Percentiles rank a stretch among this genome's conserved stretches.
Conservation (phyloP, 2,797 vertebrate genomes). For the Hafferia zeledoni region DNA sequence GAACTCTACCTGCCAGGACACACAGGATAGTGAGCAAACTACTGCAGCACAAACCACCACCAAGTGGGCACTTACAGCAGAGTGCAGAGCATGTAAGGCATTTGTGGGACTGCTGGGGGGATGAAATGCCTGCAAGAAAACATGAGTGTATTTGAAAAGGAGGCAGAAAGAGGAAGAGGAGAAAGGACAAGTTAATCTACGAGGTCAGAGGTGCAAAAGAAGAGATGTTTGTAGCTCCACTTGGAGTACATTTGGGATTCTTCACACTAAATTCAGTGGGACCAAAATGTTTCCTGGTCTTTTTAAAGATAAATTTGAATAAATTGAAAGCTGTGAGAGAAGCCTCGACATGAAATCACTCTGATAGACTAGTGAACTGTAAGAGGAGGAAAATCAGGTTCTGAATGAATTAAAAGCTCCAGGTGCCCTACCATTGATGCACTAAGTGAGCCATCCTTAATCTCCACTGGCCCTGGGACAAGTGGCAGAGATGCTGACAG, state of each 20-base stretch:
- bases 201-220: neutral
- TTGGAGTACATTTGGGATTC: neutral
- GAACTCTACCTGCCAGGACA: neutral
- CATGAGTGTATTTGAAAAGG: neutral
- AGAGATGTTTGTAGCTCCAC: neutral
- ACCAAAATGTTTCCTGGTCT: neutral
- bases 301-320: neutral
- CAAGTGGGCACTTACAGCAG: neutral
- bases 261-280: neutral
- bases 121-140: neutral
- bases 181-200: neutral
- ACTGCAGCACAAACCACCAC: neutral
- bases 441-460: neutral
- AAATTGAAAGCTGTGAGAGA: neutral
- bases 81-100: rapidly evolving
- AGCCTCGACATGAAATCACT: neutral
- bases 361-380: neutral
- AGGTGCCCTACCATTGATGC: neutral
- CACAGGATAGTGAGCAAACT: rapidly evolving
- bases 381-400: neutral
- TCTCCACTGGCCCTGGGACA: neutral
- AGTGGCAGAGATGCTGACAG: neutral
- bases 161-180: neutral
- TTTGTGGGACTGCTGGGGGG: neutral
- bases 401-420: neutral